Evolutionary conservation across 2,113 vertebrate genomes (phyloP).

Genomic region (Sinocyclocheilus grahami): DNA sequence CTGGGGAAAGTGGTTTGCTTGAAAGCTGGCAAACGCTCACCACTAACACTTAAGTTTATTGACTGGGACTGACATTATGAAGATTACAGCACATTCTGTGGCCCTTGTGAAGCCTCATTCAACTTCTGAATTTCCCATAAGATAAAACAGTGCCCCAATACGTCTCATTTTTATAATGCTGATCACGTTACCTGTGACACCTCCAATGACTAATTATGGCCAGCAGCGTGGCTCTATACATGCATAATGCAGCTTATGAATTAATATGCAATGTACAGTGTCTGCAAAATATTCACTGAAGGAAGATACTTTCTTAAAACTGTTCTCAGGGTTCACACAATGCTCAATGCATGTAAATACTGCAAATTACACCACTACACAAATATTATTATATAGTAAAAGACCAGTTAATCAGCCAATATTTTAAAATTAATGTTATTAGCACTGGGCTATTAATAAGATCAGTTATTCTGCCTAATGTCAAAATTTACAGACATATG

Average conservation of each 20-base stretch:
- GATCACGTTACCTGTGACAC: not conserved
- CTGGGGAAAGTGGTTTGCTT: not conserved
- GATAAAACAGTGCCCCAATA: not conserved
- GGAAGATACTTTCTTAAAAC: not conserved
- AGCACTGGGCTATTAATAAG: not conserved
- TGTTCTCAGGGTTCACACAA: not conserved
- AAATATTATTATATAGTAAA: not conserved
- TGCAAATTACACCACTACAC: not conserved
- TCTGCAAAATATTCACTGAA: not conserved
- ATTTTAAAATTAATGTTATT: not conserved
- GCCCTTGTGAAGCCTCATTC: not conserved
- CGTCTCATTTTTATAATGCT: not conserved
- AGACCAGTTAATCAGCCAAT: not conserved
- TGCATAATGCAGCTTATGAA: constrained; percentile 1
- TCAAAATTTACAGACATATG: not conserved
- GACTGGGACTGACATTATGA: not conserved
- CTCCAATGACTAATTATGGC: not conserved
- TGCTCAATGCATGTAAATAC: not conserved
- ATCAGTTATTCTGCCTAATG: not conserved
- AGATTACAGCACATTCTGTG: not conserved
- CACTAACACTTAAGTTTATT: not conserved
- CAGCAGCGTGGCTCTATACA: not conserved
- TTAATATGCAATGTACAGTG: not conserved
- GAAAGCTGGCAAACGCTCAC: not conserved
- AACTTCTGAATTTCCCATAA: not conserved